phyloP scores from a whole-genome alignment of 2,113 vertebrate genomes.

The Python bivittatus region DNA sequence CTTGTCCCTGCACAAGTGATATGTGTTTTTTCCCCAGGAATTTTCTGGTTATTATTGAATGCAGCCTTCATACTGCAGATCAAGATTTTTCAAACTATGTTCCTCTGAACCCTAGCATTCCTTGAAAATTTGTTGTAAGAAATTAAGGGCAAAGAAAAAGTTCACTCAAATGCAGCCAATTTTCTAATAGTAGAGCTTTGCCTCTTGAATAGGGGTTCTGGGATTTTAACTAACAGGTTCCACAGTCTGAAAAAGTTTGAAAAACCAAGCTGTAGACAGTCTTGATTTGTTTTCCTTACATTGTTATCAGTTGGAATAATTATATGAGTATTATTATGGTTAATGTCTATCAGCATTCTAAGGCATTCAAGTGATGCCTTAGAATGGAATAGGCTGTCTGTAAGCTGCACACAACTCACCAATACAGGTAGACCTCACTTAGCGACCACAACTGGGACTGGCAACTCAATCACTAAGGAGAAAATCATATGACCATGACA shows the following conservation, averaged over 20 bases:
- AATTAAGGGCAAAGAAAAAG: neutral
- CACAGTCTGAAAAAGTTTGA: no score
- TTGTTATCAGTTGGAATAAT: neutral
- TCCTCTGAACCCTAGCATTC: neutral
- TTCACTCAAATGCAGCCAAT: neutral
- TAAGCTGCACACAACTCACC: neutral
- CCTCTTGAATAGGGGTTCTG: neutral
- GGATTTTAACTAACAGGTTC: no score
- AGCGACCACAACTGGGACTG: neutral
- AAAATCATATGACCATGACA: neutral
- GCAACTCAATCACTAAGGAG: neutral
- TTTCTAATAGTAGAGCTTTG: neutral
- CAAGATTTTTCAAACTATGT: neutral
- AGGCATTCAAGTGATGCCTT: neutral
- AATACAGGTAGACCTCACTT: neutral
- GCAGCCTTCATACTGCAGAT: neutral
- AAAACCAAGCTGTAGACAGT: neutral
- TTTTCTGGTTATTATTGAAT: neutral
- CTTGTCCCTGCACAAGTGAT: neutral
- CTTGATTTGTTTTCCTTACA: neutral
- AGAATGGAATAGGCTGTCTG: neutral
- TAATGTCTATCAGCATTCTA: no score
- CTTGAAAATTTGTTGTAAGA: neutral
- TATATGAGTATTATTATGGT: neutral
- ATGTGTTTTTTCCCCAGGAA: neutral